Evolutionary conservation across 2,113 vertebrate genomes (phyloP).

Genomic region (Eubucco bourcierii): DNA sequence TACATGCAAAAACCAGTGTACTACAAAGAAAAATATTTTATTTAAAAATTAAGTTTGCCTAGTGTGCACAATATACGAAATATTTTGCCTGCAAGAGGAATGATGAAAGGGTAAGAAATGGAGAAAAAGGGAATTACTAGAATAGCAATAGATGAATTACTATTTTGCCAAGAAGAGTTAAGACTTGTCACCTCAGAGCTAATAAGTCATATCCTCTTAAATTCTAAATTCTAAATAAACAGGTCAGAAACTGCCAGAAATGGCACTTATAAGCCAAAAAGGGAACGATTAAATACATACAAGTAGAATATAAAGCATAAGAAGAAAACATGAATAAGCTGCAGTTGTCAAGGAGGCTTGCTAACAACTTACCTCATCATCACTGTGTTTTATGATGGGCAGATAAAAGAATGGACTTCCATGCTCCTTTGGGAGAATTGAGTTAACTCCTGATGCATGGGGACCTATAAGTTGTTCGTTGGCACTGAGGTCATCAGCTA

Average conservation of each 20-base stretch:
- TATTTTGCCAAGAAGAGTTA: background rate
- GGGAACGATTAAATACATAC: background rate
- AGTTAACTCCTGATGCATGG: slow-evolving; percentile 93
- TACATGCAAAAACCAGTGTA: background rate
- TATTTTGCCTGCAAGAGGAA: background rate
- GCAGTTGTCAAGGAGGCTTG: slow-evolving; percentile 9
- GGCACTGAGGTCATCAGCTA: slow-evolving; percentile 94
- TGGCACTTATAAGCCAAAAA: background rate
- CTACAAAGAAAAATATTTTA: background rate
- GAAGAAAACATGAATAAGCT: slow-evolving; percentile 4
- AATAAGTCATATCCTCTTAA: background rate
- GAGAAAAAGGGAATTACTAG: background rate
- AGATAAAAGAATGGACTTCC: slow-evolving; percentile 98
- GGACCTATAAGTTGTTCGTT: slow-evolving; percentile 91
- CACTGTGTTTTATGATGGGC: slow-evolving; percentile 93
- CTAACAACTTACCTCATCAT: slow-evolving; percentile 86
- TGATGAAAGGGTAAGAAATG: background rate
- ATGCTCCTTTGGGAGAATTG: slow-evolving; percentile 97
- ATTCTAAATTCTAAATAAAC: background rate
- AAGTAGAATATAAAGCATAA: background rate
- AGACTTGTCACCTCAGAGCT: background rate
- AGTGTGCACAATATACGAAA: background rate
- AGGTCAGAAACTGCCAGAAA: background rate
- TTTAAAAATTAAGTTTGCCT: background rate
- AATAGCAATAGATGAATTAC: background rate